Conservation (phyloP, 2,113 vertebrate genomes). For the Datnioides undecimradiatus region DNA sequence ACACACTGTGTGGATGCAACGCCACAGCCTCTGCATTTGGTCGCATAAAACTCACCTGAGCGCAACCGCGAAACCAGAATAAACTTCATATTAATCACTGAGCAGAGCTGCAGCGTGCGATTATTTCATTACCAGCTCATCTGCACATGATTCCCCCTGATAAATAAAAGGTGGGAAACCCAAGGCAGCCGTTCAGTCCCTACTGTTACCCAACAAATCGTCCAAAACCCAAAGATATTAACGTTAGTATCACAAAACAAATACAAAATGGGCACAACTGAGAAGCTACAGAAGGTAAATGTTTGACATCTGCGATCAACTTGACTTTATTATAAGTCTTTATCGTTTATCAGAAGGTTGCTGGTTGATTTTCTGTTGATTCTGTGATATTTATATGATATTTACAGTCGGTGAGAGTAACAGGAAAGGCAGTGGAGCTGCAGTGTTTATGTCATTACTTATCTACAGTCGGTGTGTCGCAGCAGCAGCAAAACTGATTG, state of each 20-base stretch:
- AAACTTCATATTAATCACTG: not conserved
- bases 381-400: too few relatives aligned
- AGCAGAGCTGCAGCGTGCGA: not conserved
- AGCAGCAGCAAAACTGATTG: too few relatives aligned
- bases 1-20: not conserved
- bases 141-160: not conserved
- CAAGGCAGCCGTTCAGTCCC: not conserved
- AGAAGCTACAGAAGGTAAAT: not conserved
- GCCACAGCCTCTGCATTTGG: not conserved
- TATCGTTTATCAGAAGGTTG: not conserved
- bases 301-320: not conserved
- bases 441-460: too few relatives aligned
- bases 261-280: not conserved
- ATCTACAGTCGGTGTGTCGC: too few relatives aligned
- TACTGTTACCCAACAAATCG: not conserved
- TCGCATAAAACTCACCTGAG: not conserved
- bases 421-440: too few relatives aligned
- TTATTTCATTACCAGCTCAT: not conserved
- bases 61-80: not conserved
- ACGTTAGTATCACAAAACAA: not conserved
- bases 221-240: not conserved
- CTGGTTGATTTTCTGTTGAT: not conserved
- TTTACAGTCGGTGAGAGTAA: too few relatives aligned
- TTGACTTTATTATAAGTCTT: too few relatives aligned
- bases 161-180: not conserved